These are phyloP conservation scores for Crypturellus undulatus DNA, from an alignment of 2,113 vertebrate genomes.

Conservation along the genomic window DNA sequence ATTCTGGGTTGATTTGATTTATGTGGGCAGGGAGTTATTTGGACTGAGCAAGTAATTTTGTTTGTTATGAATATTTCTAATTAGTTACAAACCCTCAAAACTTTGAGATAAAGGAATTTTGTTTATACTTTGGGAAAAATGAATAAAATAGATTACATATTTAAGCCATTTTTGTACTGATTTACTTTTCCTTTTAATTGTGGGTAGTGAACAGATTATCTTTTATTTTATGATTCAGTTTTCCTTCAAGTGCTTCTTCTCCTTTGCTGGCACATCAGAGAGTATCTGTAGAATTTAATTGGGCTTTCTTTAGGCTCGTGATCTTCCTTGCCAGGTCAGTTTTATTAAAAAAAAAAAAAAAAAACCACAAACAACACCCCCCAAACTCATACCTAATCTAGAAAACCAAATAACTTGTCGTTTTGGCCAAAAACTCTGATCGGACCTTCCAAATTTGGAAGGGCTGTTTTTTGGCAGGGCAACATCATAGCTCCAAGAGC, in stretches of 20 bases:
- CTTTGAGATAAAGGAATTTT: conserved; percentile 38
- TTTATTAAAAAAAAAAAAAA: neutral
- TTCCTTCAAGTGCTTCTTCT: conserved; percentile 54
- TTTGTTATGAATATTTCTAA: conserved; percentile 63
- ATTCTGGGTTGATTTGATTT: conserved; percentile 65
- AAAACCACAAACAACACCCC: too few relatives aligned
- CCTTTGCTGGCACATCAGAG: conserved; percentile 59
- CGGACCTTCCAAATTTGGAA: conserved; percentile 5
- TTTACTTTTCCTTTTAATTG: conserved; percentile 59
- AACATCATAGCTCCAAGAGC: neutral
- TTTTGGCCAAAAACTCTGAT: neutral
- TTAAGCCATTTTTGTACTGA: conserved; percentile 44
- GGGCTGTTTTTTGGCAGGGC: conserved; percentile 1
- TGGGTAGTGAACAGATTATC: conserved; percentile 52
- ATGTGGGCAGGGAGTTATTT: conserved; percentile 65
- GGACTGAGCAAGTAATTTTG: conserved; percentile 57
- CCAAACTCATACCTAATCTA: neutral
- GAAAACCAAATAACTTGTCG: too few relatives aligned
- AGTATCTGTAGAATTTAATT: conserved; percentile 62
- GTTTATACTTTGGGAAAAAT: conserved; percentile 42
- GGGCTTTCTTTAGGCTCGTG: conserved; percentile 42
- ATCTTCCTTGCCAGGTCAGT: conserved; percentile 41
- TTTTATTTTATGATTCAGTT: conserved; percentile 62
- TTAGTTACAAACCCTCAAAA: conserved; percentile 43
- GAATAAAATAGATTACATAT: conserved; percentile 34